Evolutionary conservation across 2,797 vertebrate species (phyloP).

Genomic region (Tokudaia muenninki): DNA sequence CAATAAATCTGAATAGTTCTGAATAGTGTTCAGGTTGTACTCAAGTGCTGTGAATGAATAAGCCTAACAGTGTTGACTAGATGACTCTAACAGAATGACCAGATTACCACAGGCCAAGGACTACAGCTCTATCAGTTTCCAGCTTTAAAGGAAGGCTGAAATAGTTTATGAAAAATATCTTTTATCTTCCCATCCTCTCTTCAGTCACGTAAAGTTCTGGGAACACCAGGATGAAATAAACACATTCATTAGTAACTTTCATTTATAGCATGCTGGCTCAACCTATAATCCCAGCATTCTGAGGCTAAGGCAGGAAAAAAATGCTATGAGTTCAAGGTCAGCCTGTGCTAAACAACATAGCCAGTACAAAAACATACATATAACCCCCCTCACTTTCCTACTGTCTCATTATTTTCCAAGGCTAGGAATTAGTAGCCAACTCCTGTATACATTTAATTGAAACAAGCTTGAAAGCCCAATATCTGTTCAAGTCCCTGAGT

Average conservation of each 20-base stretch:
- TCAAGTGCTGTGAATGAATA: neutral
- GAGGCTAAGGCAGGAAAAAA: neutral
- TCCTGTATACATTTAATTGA: slow-evolving; percentile 24
- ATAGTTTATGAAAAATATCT: slow-evolving; percentile 18
- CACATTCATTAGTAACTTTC: slow-evolving; percentile 31
- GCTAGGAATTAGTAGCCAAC: slow-evolving; percentile 11
- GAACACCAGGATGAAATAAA: slow-evolving; percentile 40
- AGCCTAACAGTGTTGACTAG: neutral
- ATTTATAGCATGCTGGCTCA: neutral
- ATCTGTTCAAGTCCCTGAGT: slow-evolving; percentile 8
- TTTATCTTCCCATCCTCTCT: neutral
- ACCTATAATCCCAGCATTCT: neutral
- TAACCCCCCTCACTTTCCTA: neutral
- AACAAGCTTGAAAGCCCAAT: neutral
- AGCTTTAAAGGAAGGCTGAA: slow-evolving; percentile 15
- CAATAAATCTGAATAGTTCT: slow-evolving; percentile 2
- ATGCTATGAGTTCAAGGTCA: neutral
- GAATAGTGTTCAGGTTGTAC: neutral
- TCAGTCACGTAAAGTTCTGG: slow-evolving; percentile 46
- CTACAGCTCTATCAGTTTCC: slow-evolving; percentile 6
- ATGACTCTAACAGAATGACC: neutral
- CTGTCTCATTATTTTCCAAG: neutral
- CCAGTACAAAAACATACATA: neutral
- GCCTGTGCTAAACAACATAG: neutral
- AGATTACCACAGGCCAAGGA: neutral